A percentile compares a stretch with the other conserved stretches of the same genome.
Conservation (phyloP, 2,797 vertebrate species). For the Aythya fuligula region DNA sequence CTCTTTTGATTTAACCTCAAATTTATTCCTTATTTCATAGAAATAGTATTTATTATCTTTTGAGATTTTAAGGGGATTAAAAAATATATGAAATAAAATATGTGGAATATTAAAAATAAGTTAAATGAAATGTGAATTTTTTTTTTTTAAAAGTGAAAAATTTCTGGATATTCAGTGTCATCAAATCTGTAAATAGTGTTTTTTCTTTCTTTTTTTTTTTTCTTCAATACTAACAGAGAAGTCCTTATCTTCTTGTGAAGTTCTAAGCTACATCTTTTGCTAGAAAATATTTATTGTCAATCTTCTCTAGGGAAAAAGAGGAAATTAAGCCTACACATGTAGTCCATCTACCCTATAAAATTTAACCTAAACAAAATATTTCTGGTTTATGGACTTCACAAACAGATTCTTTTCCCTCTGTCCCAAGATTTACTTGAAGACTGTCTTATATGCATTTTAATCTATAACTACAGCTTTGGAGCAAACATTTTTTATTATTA, state of each 20-base stretch:
- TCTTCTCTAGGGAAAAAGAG: rapidly evolving
- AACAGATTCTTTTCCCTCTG: neutral
- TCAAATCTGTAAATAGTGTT: neutral
- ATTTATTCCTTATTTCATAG: neutral
- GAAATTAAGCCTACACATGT: rapidly evolving
- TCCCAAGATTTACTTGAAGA: neutral
- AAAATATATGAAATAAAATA: too few relatives aligned
- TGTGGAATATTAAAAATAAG: too few relatives aligned
- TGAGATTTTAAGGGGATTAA: neutral
- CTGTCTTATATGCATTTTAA: neutral
- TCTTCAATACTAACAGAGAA: neutral
- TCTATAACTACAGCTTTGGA: neutral
- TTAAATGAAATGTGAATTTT: too few relatives aligned
- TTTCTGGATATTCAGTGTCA: neutral
- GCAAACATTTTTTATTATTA: neutral
- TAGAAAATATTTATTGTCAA: neutral
- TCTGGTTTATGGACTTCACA: neutral
- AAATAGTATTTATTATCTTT: neutral
- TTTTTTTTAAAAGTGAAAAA: neutral
- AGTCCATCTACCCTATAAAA: neutral
- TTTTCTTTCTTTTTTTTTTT: neutral
- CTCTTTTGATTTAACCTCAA: neutral
- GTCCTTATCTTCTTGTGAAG: neutral
- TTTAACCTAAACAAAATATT: neutral
- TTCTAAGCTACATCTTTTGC: neutral